Base-by-base conservation (phyloP, 2,113 vertebrate genomes). In the Neomonachus schauinslandi region DNA sequence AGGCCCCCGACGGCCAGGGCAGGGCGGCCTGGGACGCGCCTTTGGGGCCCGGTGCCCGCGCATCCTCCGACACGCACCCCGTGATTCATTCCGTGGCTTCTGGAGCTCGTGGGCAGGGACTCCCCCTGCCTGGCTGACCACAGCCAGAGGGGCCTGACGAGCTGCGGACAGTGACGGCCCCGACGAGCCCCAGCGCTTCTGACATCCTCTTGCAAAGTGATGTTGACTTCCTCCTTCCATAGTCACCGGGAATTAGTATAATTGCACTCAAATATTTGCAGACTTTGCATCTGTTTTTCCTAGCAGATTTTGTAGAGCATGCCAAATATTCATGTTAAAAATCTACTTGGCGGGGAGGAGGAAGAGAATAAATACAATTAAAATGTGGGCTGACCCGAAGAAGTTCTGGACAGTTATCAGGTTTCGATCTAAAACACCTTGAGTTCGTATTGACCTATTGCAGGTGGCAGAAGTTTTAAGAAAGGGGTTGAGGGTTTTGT, bases 241-340 rank as follows among this genome's bases (percentile, higher is more conserved):
- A 18, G 53, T 74, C 83, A 46, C 76, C 5, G 5, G 57, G 61
- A 57, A 79, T 79, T 80, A 72, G 53, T 72, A 36, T 74, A 67
- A 88, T 28, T 57, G 87, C 49, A 59, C 82, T 92, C 71, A 59
- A 65, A 42, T 59, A 51, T 92, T 89, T 89, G 77, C 83, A 79
- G 42, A n/a, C 33, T 53, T 55, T n/a, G 72, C 42, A 6, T 88
- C 63, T 86, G 71, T n/a, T 83, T 84, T 89, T 55, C 13, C 61
- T 81, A 19, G 24, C 42, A 81, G 71, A 26, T 84, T 67, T 36
- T 79, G 85, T 21, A 19, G 28, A n/a, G 10, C 16, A 18, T 74
- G 18, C 55, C 63, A 57, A 24, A 57, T 33, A 31, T 7, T 79
- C 28, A 18, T 42, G 24, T 79, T 77, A 63, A 31, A 31, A 76